A percentile compares a stretch with the other conserved stretches of the same genome.
These are phyloP conservation scores for Sebastes minor DNA, from an alignment of 2,797 vertebrate species.

Conservation along the genomic window DNA sequence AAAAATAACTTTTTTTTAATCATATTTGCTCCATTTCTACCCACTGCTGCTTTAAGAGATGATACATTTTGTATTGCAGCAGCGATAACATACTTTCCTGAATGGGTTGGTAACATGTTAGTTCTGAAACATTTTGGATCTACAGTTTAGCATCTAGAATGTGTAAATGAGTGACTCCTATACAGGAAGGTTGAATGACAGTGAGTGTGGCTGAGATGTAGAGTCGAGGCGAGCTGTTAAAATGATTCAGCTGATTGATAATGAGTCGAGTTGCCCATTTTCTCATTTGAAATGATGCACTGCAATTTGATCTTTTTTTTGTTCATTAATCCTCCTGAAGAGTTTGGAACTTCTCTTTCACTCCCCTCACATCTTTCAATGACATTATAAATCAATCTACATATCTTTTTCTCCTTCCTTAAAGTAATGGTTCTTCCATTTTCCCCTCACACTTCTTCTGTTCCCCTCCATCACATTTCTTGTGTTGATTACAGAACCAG, in stretches of 20 bases:
- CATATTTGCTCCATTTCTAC: too few relatives aligned
- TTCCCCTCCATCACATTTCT: background rate
- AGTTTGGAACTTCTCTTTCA: background rate
- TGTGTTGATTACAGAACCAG: background rate
- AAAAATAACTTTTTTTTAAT: too few relatives aligned
- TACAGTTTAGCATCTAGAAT: background rate
- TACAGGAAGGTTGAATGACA: background rate
- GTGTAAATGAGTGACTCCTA: background rate
- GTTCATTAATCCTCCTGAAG: constrained; percentile 8
- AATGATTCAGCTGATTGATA: constrained; percentile 30
- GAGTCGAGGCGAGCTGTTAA: background rate
- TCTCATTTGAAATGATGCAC: background rate
- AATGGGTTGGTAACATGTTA: background rate
- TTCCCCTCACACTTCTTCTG: background rate
- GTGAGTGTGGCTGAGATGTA: background rate
- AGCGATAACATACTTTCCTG: background rate
- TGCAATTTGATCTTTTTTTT: background rate
- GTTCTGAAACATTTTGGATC: background rate
- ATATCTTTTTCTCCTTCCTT: background rate
- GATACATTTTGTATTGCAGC: background rate
- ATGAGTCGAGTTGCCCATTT: background rate
- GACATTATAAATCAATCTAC: background rate
- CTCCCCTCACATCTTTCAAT: background rate
- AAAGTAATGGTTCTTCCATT: background rate
- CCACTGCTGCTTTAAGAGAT: background rate